phyloP scores from a whole-genome alignment of 53 echinoderm and acorn worm genomes.

The Crossaster papposus region DNA sequence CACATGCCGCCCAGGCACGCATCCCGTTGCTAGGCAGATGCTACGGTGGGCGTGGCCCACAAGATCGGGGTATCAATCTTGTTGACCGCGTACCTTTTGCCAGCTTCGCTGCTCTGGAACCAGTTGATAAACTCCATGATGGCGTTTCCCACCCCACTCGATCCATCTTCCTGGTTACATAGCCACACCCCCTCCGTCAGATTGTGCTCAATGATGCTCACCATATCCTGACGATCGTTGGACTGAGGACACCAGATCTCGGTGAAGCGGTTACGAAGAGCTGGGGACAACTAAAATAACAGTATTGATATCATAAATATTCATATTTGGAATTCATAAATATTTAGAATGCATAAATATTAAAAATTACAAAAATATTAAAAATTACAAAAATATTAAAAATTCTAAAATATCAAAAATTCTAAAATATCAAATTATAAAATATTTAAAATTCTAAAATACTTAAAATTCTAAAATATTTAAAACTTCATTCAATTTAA shows the following conservation, averaged over 20 bases:
- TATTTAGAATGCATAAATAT: no score
- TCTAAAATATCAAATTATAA: no score
- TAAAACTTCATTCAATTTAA: no score
- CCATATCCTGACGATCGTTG: conserved; percentile 69
- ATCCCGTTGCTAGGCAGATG: no score
- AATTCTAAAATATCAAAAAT: no score
- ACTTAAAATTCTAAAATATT: no score
- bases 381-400: no score
- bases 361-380: no score
- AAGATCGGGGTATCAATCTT: no score
- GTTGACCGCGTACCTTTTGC: conserved; percentile 69
- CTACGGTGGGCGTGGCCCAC: no score
- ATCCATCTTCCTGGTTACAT: conserved; percentile 91
- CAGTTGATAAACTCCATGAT: conserved; percentile 94
- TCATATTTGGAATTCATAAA: not conserved
- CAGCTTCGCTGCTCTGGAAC: conserved; percentile 91
- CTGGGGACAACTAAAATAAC: conserved; percentile 77
- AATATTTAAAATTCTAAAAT: no score
- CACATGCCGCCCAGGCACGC: no score
- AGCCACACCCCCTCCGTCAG: conserved; percentile 82
- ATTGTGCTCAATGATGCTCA: conserved; percentile 93
- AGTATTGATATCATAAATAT: not conserved
- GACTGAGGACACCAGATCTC: conserved; percentile 97
- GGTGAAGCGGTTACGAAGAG: conserved; percentile 94
- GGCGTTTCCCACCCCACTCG: conserved; percentile 89